Conservation (phyloP, 2,888 invertebrate genomes). For the Nudaria mundana region DNA sequence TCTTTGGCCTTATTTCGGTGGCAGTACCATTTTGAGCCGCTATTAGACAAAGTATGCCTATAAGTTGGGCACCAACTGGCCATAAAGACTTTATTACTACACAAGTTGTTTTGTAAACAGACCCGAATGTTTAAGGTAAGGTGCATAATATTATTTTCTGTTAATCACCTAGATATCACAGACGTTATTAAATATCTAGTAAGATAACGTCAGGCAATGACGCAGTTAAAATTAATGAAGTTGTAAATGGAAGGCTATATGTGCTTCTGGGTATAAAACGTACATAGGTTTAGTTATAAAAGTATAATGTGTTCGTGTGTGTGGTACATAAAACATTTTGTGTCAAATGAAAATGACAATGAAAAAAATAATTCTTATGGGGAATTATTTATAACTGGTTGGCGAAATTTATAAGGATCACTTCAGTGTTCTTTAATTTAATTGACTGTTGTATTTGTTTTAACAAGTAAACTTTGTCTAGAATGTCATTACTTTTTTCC, state of each 20-base stretch:
- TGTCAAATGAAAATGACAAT: too few species aligned
- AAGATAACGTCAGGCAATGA: constrained; percentile 21
- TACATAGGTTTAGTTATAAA: too few species aligned
- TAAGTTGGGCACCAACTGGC: constrained; percentile 26
- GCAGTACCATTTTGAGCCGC: constrained; percentile 7
- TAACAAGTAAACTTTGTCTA: too few species aligned
- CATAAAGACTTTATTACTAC: constrained; percentile 20
- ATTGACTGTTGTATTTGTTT: too few species aligned
- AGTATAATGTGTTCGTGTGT: constrained; percentile 7
- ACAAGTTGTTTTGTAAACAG: constrained; percentile 18
- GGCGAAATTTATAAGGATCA: too few species aligned
- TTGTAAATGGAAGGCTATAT: constrained; percentile 20
- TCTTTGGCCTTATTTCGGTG: constrained; percentile 15
- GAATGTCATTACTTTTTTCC: too few species aligned
- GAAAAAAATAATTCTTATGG: too few species aligned
- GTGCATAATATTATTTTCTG: constrained; percentile 26
- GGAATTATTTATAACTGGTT: too few species aligned
- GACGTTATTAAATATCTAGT: constrained; percentile 29
- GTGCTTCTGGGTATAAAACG: constrained; percentile 14
- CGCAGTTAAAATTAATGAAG: constrained; percentile 24
- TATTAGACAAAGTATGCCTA: constrained; percentile 14
- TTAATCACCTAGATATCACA: constrained; percentile 27
- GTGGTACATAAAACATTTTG: too few species aligned
- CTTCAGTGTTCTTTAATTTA: too few species aligned
- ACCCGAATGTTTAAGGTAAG: constrained; percentile 15